A percentile compares a stretch with the other conserved stretches of the same genome.
These are phyloP conservation scores for Oxyteleia sp. DNA, from an alignment of 2,888 invertebrate genomes.

Conservation along the genomic window DNA sequence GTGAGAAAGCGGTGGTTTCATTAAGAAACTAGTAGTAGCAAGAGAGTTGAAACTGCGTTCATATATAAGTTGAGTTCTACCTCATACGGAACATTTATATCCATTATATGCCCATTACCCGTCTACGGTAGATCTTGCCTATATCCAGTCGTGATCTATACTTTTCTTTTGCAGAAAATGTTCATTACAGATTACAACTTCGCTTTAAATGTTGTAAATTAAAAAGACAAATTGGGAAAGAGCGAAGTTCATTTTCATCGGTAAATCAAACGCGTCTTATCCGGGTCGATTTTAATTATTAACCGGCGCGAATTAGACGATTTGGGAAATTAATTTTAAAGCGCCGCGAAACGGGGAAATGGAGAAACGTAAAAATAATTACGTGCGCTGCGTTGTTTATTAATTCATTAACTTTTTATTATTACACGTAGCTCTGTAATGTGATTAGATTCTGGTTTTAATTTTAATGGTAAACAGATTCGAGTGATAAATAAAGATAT, in stretches of 20 bases:
- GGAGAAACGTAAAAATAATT: slow-evolving; percentile 10
- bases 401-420: slow-evolving; percentile 25
- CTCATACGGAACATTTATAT: slow-evolving; percentile 72
- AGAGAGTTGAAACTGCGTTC: slow-evolving; percentile 67
- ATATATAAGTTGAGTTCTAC: slow-evolving; percentile 69
- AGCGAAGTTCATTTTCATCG: slow-evolving; percentile 42
- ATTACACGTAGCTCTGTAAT: no score
- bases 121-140: slow-evolving; percentile 64
- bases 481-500: no score
- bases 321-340: slow-evolving; percentile 39
- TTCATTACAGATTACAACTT: slow-evolving; percentile 56
- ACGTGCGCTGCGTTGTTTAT: slow-evolving; percentile 6
- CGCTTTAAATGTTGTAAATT: slow-evolving; percentile 54
- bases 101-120: slow-evolving; percentile 69
- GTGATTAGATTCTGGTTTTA: no score
- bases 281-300: slow-evolving; percentile 36
- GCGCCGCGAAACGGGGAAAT: neutral
- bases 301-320: slow-evolving; percentile 16
- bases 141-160: slow-evolving; percentile 57
- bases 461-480: no score
- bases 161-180: slow-evolving; percentile 64
- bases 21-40: slow-evolving; percentile 65
- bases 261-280: slow-evolving; percentile 42
- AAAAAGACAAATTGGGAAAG: slow-evolving; percentile 50
- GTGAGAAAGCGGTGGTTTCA: slow-evolving; percentile 68